These are phyloP conservation scores for Vespertilio murinus DNA, from an alignment of 2,797 vertebrate genomes.

Conservation along the genomic window DNA sequence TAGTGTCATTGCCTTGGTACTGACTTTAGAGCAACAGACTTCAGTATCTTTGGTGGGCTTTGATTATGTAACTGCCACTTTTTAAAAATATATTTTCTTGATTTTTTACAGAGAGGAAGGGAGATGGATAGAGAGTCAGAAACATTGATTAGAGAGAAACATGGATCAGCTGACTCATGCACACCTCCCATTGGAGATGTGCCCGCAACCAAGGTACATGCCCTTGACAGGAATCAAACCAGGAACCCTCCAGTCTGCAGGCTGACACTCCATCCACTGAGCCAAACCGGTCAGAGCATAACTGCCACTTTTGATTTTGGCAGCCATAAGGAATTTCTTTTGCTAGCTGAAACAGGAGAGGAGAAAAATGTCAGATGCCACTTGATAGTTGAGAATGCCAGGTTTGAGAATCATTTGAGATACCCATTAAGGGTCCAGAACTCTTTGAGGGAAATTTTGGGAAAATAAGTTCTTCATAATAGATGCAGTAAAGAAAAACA, in stretches of 20 bases:
- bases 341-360: neutral
- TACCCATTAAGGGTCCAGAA: neutral
- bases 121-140: too few relatives aligned
- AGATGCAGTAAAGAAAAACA: neutral
- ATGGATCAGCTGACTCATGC: too few relatives aligned
- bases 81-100: neutral
- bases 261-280: too few relatives aligned
- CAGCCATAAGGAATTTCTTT: neutral
- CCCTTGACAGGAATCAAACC: too few relatives aligned
- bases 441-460: neutral
- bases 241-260: too few relatives aligned
- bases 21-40: neutral
- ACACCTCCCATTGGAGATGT: too few relatives aligned
- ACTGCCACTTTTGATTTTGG: neutral
- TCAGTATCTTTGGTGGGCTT: neutral
- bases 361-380: neutral
- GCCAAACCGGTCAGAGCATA: neutral
- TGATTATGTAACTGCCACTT: neutral
- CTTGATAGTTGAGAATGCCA: neutral
- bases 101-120: too few relatives aligned
- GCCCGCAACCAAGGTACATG: too few relatives aligned
- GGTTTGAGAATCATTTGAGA: neutral
- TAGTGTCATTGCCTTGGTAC: neutral
- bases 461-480: neutral
- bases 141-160: too few relatives aligned